Percentiles rank a stretch among this genome's conserved stretches.
These are phyloP conservation scores for Cepaea nemoralis DNA, from an alignment of 1,140 invertebrate species.

Conservation along the genomic window DNA sequence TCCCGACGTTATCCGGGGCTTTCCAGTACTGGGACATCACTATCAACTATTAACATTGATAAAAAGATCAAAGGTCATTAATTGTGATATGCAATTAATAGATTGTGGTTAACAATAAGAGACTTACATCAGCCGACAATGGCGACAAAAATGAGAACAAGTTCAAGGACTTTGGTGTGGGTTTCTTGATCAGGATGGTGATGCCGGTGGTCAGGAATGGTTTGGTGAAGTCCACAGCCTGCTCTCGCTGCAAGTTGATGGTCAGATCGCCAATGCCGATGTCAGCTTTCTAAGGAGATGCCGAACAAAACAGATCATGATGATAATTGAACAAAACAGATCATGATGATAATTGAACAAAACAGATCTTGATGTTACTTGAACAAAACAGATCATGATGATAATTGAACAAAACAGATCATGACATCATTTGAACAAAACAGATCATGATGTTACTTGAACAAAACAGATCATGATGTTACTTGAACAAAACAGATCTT, in stretches of 20 bases:
- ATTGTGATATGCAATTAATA: too few species aligned
- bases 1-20: too few species aligned
- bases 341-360: too few species aligned
- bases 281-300: slow-evolving; percentile 67
- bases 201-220: slow-evolving; percentile 76
- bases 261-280: slow-evolving; percentile 70
- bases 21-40: background rate
- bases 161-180: slow-evolving; percentile 88
- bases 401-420: too few species aligned
- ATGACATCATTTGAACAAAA: background rate
- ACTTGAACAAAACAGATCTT: too few species aligned
- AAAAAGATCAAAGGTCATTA: too few species aligned
- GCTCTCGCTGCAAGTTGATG: slow-evolving; percentile 68
- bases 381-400: too few species aligned
- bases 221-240: slow-evolving; percentile 71
- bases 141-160: slow-evolving; percentile 97
- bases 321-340: too few species aligned
- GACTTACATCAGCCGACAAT: slow-evolving; percentile 82
- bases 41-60: background rate
- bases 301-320: background rate
- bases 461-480: too few species aligned
- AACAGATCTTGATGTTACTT: too few species aligned
- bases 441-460: too few species aligned
- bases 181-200: slow-evolving; percentile 87
- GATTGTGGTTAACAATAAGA: too few species aligned